phyloP scores from a whole-genome alignment of 2,797 vertebrate genomes.

The Myotis myotis region DNA sequence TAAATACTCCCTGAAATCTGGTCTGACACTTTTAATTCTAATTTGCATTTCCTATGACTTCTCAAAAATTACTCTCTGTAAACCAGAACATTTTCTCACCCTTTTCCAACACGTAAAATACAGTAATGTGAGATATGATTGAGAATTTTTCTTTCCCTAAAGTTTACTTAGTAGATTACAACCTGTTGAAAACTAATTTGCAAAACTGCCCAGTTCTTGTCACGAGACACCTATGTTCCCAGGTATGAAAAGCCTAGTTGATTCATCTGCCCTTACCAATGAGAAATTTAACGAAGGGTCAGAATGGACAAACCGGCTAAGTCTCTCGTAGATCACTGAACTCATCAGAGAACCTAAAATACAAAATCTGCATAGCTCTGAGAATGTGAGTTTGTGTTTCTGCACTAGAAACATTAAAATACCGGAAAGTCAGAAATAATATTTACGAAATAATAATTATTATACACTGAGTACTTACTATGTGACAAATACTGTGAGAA shows the following conservation, averaged over 20 bases:
- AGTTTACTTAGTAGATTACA: not conserved
- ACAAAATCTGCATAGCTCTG: not conserved
- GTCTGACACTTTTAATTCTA: not conserved
- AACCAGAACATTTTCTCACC: not conserved
- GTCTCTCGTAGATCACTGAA: not conserved
- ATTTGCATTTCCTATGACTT: not conserved
- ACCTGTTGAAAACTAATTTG: not conserved
- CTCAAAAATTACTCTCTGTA: not conserved
- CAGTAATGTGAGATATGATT: not conserved
- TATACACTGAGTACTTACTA: not conserved
- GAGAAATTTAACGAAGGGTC: not conserved
- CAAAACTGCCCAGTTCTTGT: not conserved
- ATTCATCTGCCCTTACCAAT: not conserved
- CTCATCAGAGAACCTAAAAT: not conserved
- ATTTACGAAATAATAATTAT: not conserved
- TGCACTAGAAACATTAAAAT: not conserved
- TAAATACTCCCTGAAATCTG: slow-evolving; percentile 9
- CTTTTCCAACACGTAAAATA: not conserved
- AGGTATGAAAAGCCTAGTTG: not conserved
- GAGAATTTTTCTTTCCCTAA: not conserved
- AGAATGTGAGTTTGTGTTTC: not conserved
- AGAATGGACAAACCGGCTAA: not conserved
- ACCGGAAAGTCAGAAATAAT: not conserved
- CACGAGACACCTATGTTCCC: not conserved
- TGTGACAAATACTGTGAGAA: not conserved